Conservation (phyloP, 2,797 vertebrate genomes). For the Sebastes trivittatus region DNA sequence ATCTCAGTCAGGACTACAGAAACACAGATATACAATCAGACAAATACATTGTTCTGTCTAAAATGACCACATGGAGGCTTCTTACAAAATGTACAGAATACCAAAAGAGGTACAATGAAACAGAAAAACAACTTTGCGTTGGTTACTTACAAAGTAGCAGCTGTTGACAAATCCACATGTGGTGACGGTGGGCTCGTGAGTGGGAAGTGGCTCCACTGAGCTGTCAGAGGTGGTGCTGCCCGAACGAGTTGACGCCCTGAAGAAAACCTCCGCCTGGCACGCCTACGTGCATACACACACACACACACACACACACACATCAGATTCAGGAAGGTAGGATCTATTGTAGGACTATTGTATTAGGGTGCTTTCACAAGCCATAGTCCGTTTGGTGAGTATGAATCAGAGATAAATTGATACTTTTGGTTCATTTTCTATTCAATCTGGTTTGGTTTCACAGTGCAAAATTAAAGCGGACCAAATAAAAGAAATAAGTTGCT, state of each 20-base stretch:
- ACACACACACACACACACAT: neutral
- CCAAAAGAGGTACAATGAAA: neutral
- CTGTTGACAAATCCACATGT: slow-evolving; percentile 87
- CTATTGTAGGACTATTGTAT: neutral
- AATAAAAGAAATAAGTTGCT: no score
- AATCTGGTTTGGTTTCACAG: no score
- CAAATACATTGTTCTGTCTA: neutral
- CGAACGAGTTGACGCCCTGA: slow-evolving; percentile 73
- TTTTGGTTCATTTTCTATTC: no score
- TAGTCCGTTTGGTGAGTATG: no score
- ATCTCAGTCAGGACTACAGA: neutral
- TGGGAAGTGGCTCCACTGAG: slow-evolving; percentile 77
- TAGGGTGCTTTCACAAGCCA: no score
- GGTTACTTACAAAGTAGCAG: slow-evolving; percentile 83
- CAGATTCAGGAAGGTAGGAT: neutral
- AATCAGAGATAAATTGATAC: no score
- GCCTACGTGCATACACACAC: slow-evolving; percentile 29
- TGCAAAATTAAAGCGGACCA: no score
- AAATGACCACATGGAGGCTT: neutral
- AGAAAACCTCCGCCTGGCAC: slow-evolving; percentile 81
- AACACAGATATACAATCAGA: neutral
- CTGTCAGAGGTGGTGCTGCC: slow-evolving; percentile 82
- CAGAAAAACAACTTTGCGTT: neutral
- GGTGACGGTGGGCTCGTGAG: slow-evolving; percentile 70
- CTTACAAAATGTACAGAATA: neutral